Percentiles rank a stretch among this genome's conserved stretches.
Evolutionary conservation across 2,888 invertebrate genomes (phyloP).

Genomic region (Nineta flava): DNA sequence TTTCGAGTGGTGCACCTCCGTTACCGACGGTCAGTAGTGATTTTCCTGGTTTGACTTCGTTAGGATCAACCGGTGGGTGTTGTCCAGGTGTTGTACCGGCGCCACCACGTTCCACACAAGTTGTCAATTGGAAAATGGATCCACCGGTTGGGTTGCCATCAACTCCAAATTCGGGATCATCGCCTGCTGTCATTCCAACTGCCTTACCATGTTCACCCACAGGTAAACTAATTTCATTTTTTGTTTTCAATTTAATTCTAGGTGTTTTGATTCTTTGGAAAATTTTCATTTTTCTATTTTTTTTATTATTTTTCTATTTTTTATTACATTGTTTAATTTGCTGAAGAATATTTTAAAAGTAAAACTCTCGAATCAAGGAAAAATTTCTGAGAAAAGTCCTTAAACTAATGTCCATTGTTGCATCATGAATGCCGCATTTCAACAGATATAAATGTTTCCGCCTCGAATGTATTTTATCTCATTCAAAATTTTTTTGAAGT

Average conservation of each 20-base stretch:
- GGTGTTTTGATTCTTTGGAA: background rate
- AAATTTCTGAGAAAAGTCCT: too few relatives aligned
- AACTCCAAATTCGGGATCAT: constrained; percentile 33
- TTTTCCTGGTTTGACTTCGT: constrained; percentile 23
- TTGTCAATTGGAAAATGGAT: constrained; percentile 45
- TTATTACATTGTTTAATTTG: too few relatives aligned
- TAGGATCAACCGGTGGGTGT: constrained; percentile 26
- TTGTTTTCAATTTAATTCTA: constrained; percentile 7
- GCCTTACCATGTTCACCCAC: constrained; percentile 42
- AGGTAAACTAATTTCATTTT: constrained; percentile 27
- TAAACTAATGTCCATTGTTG: too few relatives aligned
- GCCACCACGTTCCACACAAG: constrained; percentile 24
- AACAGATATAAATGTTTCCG: too few relatives aligned
- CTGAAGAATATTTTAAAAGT: too few relatives aligned
- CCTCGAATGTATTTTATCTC: too few relatives aligned
- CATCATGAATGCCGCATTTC: too few relatives aligned
- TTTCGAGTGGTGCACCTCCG: constrained; percentile 44
- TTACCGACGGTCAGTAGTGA: constrained; percentile 36
- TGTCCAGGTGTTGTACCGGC: constrained; percentile 38
- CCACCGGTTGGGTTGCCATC: constrained; percentile 29
- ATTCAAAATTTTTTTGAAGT: too few relatives aligned
- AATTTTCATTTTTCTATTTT: too few relatives aligned
- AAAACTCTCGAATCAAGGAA: too few relatives aligned
- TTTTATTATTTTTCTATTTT: too few relatives aligned
- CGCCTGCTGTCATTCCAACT: constrained; percentile 28